Base-by-base conservation (phyloP, 2,113 vertebrate genomes). In the Grallaria varia region DNA sequence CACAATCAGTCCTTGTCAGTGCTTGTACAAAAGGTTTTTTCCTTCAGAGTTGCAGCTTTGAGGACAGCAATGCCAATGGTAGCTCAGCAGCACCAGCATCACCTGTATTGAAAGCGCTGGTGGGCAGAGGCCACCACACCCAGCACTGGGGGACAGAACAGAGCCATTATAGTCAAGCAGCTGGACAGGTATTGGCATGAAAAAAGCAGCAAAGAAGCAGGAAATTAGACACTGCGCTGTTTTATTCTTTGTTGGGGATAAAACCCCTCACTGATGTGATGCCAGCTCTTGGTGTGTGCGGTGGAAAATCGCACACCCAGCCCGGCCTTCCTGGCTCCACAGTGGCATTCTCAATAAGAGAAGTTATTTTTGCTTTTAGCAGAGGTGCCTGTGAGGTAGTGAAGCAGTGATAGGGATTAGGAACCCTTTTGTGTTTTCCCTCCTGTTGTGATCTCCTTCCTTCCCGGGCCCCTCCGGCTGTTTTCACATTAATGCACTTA, bases 331-430 rank as follows among this genome's bases (percentile, higher is more conserved):
- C 87, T 22, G 71, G 95, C 93, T 95, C 89, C 78, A 87, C 40
- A 3, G 17, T n/a, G 76, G 30, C 81, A 39, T 53, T 25, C 63
- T 30, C 15, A 12, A 83, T 77, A 59, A 83, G 40, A 91, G 59
- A 33, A 80, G 60, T 40, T 75, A 8, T 55, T 93, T 91, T 74
- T 85, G 7, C 89, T 83, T 45, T 75, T 35, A 31, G 11, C 45
- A 42, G 78, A 91, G 82, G 58, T 96, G 68, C 76, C 90, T 95
- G 60, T 77, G 90, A 94, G 52, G 72, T 67, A 97, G 90, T 13
- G n/a, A 67, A 84, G 76, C 93, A 74, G 79, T 95, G 84, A 84
- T 6, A 55, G 90, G 92, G 96, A 97, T 95, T 96, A 96, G 92
- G 85, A 93, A 30, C 72, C 78, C 87, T 93, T 95, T 92, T 94